phyloP scores from a whole-genome alignment of 2,888 invertebrate genomes.

The Eucera pruinosa region DNA sequence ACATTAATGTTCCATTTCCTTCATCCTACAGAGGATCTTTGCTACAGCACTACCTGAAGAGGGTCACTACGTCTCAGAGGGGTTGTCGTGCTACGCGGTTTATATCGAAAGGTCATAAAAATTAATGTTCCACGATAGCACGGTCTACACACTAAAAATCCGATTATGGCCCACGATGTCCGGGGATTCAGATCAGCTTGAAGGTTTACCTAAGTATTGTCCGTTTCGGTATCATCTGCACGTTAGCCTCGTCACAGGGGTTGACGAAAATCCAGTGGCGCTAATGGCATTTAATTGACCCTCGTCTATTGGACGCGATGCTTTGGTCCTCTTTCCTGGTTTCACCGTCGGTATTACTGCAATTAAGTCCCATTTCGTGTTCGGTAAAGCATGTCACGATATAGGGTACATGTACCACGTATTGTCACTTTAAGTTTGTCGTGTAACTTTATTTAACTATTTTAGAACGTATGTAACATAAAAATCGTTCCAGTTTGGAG shows the following conservation, averaged over 20 bases:
- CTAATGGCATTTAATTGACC: conserved; percentile 77
- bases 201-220: conserved; percentile 57
- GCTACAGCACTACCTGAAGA: background rate
- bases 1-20: background rate
- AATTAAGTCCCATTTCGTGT: too few relatives aligned
- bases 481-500: too few relatives aligned
- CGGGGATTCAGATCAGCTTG: conserved; percentile 41
- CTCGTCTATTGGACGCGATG: conserved; percentile 64
- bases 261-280: conserved; percentile 69
- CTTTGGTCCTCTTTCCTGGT: background rate
- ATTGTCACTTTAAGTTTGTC: too few relatives aligned
- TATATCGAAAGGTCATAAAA: conserved; percentile 65
- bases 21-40: background rate
- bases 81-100: conserved; percentile 14
- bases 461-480: too few relatives aligned
- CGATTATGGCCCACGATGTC: conserved; percentile 66
- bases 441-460: too few relatives aligned
- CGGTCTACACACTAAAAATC: conserved; percentile 52
- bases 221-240: conserved; percentile 58
- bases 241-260: conserved; percentile 64
- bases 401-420: too few relatives aligned
- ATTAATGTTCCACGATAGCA: conserved; percentile 62
- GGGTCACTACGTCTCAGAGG: background rate
- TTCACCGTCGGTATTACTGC: background rate
- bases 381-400: too few relatives aligned